Base-by-base conservation (phyloP, 2,797 vertebrate species). In the Loris lydekkerianus region DNA sequence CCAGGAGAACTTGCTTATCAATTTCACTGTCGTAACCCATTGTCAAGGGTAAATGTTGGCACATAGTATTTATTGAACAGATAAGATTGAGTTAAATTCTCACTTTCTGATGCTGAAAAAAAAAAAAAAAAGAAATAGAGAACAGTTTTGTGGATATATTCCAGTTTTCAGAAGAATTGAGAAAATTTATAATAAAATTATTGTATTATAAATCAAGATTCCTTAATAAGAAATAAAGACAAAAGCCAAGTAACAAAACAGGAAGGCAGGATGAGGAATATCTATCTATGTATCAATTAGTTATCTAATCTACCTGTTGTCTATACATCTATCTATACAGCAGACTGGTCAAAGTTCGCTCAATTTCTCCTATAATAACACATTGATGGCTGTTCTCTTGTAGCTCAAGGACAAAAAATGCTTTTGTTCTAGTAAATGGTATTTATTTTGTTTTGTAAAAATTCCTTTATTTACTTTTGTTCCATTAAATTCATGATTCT, bases 221-320 rank as follows among this genome's bases (percentile, higher is more conserved):
- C 2, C 4, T 85, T 86, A 84, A 82, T 40, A 81, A 10, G 73
- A 93, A 89, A 43, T 90, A 21, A 92, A 97, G 31, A 96, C 27
- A 93, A 61, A 93, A 88, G 14, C 18, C 31, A 77, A 63, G 4
- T 84, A 75, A 43, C 70, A 49, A 69, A 84, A 93, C 10, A 7
- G 9, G 4, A 70, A 69, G 15, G 1, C 8, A 89, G 23, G 46
- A 91, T 69, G 6, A 27, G 0, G 20, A 80, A 70, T 34, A 8
- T 40, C 10, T 93, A 15, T 78, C 31, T 69, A 29, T 46, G 58
- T 67, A n/a, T 69, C 9, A 67, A n/a, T 67, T 80, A 15, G 61
- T 1, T 82, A 29, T 73, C 14, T 87, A 34, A 40, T 29, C 58
- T 61, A 29, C 9, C 15, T 76, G 2, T 63, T 9, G 49, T 37